These are phyloP conservation scores for Eurytoma californica DNA, from an alignment of 2,888 invertebrate species.

Conservation along the genomic window DNA sequence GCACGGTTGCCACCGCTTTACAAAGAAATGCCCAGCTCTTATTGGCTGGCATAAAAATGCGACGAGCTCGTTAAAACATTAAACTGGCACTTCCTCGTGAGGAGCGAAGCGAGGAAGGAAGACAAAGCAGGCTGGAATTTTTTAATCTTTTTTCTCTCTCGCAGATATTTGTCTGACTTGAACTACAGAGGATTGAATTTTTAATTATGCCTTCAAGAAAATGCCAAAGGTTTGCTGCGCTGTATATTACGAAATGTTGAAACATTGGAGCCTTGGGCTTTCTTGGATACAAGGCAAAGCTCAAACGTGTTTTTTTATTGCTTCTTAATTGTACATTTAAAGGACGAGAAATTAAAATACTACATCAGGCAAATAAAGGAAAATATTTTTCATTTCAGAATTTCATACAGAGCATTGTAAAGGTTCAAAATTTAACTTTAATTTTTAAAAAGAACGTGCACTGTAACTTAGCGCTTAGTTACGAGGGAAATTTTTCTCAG, in stretches of 20 bases:
- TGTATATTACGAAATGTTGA: not conserved
- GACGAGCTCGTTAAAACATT: constrained; percentile 55
- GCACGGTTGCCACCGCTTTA: not conserved
- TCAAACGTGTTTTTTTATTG: not conserved
- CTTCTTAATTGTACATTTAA: not conserved
- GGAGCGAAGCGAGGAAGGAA: constrained; percentile 3
- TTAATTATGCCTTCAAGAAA: constrained; percentile 22
- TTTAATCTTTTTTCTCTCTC: constrained; percentile 5
- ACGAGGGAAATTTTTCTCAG: no score
- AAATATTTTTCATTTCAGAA: no score
- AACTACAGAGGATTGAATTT: constrained; percentile 29
- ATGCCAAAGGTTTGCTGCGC: not conserved
- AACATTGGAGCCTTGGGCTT: not conserved
- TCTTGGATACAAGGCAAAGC: not conserved
- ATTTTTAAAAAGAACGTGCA: no score
- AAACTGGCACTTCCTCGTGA: constrained; percentile 39
- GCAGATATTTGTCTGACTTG: constrained; percentile 33
- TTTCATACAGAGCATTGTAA: no score
- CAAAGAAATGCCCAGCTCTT: constrained; percentile 33
- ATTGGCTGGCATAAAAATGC: constrained; percentile 51
- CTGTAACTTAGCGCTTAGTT: no score
- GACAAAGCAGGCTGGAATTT: not conserved
- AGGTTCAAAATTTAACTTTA: no score
- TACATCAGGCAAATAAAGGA: no score
- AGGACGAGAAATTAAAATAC: no score